Evolutionary conservation across 2,113 vertebrate species (phyloP).

Genomic region (Cyanistes caeruleus): DNA sequence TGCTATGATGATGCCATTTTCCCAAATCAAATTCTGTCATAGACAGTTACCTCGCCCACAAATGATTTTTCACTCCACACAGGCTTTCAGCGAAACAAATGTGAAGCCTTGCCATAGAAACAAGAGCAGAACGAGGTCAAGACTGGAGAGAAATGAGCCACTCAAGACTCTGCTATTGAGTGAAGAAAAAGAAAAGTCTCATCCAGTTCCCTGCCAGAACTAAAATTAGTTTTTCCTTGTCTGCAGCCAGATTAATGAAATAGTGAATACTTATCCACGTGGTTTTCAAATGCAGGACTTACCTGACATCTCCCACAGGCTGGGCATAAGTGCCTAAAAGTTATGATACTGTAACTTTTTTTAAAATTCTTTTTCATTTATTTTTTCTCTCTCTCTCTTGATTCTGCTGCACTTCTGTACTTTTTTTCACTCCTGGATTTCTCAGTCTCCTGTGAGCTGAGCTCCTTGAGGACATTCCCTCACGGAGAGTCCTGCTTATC

Average conservation of each 20-base stretch:
- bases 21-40: not conserved
- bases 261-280: not conserved
- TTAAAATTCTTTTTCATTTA: too few species aligned
- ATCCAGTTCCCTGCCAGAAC: not conserved
- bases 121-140: not conserved
- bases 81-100: not conserved
- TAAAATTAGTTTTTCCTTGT: not conserved
- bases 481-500: too few species aligned
- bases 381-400: too few species aligned
- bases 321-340: accelerated
- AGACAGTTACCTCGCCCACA: not conserved
- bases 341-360: not conserved
- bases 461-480: too few species aligned
- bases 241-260: not conserved
- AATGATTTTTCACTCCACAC: not conserved
- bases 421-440: too few species aligned
- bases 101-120: not conserved
- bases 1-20: not conserved
- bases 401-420: too few species aligned
- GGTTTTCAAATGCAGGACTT: not conserved
- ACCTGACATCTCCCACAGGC: not conserved
- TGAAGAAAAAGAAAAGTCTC: not conserved
- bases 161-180: not conserved
- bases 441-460: too few species aligned
- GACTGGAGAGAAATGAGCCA: not conserved